A percentile compares a stretch with the other conserved stretches of the same genome.
phyloP scores from a whole-genome alignment of 2,888 invertebrate genomes.

The Sphaerophoria taeniata region DNA sequence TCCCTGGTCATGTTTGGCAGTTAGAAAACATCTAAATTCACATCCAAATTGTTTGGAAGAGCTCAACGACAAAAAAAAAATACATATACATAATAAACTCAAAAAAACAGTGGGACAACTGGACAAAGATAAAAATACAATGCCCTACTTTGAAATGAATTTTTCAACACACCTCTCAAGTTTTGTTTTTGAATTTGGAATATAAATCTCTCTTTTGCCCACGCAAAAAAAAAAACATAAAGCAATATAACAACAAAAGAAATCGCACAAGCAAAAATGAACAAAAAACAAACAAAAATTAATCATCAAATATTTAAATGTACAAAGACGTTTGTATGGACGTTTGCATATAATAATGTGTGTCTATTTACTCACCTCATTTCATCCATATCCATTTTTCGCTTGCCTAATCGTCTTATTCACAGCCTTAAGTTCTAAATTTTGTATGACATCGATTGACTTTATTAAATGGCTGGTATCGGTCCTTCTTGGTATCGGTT shows the following conservation, averaged over 20 bases:
- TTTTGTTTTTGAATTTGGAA: conserved; percentile 12
- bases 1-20: conserved; percentile 2
- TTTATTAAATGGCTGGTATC: conserved; percentile 84
- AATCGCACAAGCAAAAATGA: background rate
- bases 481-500: conserved; percentile 81
- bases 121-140: background rate
- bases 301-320: conserved; percentile 53
- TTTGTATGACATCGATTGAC: conserved; percentile 86
- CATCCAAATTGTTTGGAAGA: conserved; percentile 21
- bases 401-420: conserved; percentile 90
- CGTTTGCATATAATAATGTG: too few species aligned
- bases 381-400: conserved; percentile 90
- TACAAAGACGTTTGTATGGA: conserved; percentile 6
- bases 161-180: conserved; percentile 43
- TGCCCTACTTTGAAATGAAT: conserved; percentile 9
- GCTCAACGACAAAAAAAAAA: background rate
- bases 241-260: background rate
- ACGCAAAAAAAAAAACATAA: conserved; percentile 20
- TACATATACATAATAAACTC: too few species aligned
- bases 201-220: background rate
- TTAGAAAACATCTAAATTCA: conserved; percentile 33
- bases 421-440: conserved; percentile 87
- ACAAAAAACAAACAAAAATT: conserved; percentile 20
- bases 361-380: conserved; percentile 83
- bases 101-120: conserved; percentile 21